Conservation (phyloP, 2,113 vertebrate species). For the Pseudorhombus dupliciocellatus region DNA sequence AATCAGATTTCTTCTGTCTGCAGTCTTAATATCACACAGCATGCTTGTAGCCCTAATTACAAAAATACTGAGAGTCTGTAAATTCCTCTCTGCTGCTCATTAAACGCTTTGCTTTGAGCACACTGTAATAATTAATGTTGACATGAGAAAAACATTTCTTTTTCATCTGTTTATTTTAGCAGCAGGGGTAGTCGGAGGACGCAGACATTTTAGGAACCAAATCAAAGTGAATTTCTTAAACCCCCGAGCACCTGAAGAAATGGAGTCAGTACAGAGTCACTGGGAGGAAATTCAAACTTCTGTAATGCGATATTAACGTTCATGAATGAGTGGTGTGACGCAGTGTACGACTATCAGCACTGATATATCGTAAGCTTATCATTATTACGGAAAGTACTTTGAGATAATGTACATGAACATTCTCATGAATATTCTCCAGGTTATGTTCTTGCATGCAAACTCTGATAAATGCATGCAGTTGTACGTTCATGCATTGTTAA, state of each 20-base stretch:
- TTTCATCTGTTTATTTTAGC: background rate
- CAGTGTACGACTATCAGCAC: too few species aligned
- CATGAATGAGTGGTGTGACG: too few species aligned
- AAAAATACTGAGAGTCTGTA: background rate
- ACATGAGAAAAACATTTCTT: background rate
- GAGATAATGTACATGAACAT: background rate
- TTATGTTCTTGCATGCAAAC: constrained; percentile 3
- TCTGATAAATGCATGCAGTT: constrained; percentile 24
- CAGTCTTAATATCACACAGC: background rate
- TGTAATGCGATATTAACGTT: too few species aligned
- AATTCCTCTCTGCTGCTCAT: background rate
- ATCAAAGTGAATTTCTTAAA: background rate
- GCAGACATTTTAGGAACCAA: background rate
- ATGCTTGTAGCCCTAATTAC: background rate
- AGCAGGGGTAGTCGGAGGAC: background rate
- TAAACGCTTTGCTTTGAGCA: background rate
- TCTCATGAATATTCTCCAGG: background rate
- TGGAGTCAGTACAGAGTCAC: background rate
- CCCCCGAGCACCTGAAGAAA: background rate
- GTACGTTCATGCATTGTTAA: constrained; percentile 22
- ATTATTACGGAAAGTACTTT: too few species aligned
- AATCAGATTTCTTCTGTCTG: too few species aligned
- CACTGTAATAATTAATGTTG: background rate
- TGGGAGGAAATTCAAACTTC: background rate
- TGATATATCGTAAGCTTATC: too few species aligned